These are phyloP conservation scores for Enteromius thamalakanensis DNA, from an alignment of 2,797 vertebrate genomes.

Conservation along the genomic window DNA sequence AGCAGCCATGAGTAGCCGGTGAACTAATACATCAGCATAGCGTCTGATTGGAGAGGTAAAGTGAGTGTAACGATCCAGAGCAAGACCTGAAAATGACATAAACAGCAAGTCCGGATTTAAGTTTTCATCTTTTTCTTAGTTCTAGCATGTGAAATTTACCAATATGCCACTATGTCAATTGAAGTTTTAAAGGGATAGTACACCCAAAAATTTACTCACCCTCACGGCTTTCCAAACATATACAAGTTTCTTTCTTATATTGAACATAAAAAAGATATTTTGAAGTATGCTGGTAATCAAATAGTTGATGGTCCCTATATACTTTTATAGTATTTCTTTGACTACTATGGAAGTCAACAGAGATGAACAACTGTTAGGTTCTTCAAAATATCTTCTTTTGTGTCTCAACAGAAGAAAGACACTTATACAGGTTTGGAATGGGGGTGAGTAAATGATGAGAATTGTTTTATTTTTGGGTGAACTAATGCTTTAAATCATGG, in stretches of 20 bases:
- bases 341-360: neutral
- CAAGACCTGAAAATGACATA: constrained; percentile 79
- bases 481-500: neutral
- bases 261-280: neutral
- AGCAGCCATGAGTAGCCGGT: constrained; percentile 86
- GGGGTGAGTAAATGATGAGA: neutral
- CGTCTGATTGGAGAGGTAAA: constrained; percentile 98
- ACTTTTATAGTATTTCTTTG: neutral
- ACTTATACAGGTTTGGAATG: neutral
- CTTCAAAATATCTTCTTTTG: neutral
- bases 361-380: neutral
- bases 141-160: neutral
- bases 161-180: neutral
- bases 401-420: neutral
- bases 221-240: neutral
- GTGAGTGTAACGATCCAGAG: constrained; percentile 93
- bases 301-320: neutral
- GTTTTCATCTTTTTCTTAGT: neutral
- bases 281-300: neutral
- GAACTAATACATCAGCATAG: constrained; percentile 91
- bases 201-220: neutral
- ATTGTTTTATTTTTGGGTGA: neutral
- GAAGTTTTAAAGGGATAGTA: neutral
- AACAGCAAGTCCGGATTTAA: neutral
- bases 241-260: neutral